Base-by-base conservation (phyloP, 1,140 invertebrate species). In the Micrasema longulum region DNA sequence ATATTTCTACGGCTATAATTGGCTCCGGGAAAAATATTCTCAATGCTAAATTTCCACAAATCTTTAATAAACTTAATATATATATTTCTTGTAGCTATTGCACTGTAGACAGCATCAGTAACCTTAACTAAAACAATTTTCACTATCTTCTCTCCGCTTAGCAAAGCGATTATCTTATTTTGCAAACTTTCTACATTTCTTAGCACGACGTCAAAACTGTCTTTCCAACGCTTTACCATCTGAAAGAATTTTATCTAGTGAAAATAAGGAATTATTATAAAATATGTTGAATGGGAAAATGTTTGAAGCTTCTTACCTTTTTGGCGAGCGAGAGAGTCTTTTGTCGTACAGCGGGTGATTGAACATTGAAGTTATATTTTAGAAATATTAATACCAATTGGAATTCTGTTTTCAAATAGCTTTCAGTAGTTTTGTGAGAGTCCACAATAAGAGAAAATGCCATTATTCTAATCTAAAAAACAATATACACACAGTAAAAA, bases 391-490 rank as follows among this genome's bases (percentile, higher is more conserved):
- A 77, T 35, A 95, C 82, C n/a, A 91, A 83, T 11, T 88, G 77
- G 14, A 95, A 85, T 80, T 96, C 94, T 55, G 79, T 80, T 2
- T 75, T 12, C 1, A 82, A 83, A 68, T 93, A 88, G 0, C 79
- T 41, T 79, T 94, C 90, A 12, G 93, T 93, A 12, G 88, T 90
- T 79, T 92, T 93, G 48, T 89, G 89, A 11, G 89, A 92, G 76
- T 95, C 93, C 66, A 91, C 89, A 11, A 97, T 77, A 6, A 95
- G 80, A 2, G 88, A 87, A 67, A 95, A 85, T 0, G 88, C 87
- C 73, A 31, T 31, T 7, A 31, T 7, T 31, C 26, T 31, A 31
- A 31, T 31, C 26, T 31, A 31, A 31, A 31, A 31, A n/a, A n/a
- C n/a, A n/a, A n/a, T n/a, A n/a, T n/a, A n/a, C n/a, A n/a, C n/a